Base-by-base conservation (phyloP, 1,140 invertebrate species). In the Drosophila ercepeae region DNA sequence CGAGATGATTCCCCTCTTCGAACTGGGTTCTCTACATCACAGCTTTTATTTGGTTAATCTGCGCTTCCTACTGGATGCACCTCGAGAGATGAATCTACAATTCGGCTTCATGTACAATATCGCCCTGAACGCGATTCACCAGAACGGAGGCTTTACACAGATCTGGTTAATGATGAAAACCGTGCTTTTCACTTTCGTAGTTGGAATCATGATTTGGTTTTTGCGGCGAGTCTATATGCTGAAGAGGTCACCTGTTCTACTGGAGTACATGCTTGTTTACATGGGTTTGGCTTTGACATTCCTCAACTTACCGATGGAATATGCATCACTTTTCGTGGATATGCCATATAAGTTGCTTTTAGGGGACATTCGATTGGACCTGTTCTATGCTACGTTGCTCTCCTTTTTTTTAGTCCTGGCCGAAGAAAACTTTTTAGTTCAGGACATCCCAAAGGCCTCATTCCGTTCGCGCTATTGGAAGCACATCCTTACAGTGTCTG, bases 61-160 rank as follows among this genome's bases (percentile, higher is more conserved):
- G 39, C 94, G 98, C 53, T 92, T 99, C 36, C 98, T 98, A 1
- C 94, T 95, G 52, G 93, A 95, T 78, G 92, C 93, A 34, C 92
- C 90, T 18, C 93, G 93, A 57, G 93, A 94, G 11, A 94, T 95
- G 55, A 98, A 98, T 90, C 93, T 94, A 16, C 93, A 95, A 44
- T 93, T 98, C 32, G 97, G 97, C 2, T 94, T 95, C 72, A 93
- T 99, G 60, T 93, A 94, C 58, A 97, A 98, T 82, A 93, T 99
- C 60, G 95, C 94, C 92, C 83, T 98, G 18, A 95, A 96, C 48
- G 94, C 94, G 11, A 99, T 99, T 71, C 96, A 98, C 92, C 98
- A 99, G 92, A 99, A 99, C 93, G 99, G 98, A 44, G 99, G 99
- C n/a, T 99, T 99, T 92, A 99, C 98, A 1, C 96, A 97, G 92